phyloP scores from a whole-genome alignment of 2,888 invertebrate species.

The Kryphioiulus occultus region DNA sequence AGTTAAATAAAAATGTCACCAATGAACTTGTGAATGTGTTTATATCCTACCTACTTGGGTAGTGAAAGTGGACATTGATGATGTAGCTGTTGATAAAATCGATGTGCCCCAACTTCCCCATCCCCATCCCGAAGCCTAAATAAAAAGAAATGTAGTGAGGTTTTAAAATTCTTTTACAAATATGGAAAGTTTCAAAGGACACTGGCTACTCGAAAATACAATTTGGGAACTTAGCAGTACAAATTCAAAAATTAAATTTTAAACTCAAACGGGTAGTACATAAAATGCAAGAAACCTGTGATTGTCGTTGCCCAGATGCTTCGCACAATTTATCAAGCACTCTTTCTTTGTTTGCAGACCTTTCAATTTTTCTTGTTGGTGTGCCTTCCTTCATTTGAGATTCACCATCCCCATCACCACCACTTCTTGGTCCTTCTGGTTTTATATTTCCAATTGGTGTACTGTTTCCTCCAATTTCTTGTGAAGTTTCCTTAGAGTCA shows the following conservation, averaged over 20 bases:
- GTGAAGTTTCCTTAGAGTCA: neutral
- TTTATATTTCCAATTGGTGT: neutral
- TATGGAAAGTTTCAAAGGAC: too few relatives aligned
- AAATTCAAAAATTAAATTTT: too few relatives aligned
- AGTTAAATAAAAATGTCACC: too few relatives aligned
- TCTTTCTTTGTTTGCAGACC: neutral
- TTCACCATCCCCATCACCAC: neutral
- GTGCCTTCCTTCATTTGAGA: neutral
- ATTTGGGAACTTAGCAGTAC: too few relatives aligned
- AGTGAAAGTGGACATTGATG: constrained; percentile 78
- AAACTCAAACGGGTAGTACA: too few relatives aligned
- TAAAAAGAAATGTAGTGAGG: constrained; percentile 13
- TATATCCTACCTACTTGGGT: constrained; percentile 69
- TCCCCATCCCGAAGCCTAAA: constrained; percentile 59
- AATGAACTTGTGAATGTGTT: neutral
- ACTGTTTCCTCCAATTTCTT: neutral
- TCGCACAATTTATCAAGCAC: constrained; percentile 12
- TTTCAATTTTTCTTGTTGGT: neutral
- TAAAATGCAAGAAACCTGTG: neutral
- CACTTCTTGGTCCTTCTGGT: neutral
- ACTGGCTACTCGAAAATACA: too few relatives aligned
- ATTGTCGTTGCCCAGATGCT: neutral
- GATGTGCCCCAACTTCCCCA: constrained; percentile 84
- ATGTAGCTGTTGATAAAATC: constrained; percentile 77
- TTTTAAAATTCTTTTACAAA: too few relatives aligned